Evolutionary conservation across 2,113 vertebrate species (phyloP).

Genomic region (Nothocercus nigrocapillus): DNA sequence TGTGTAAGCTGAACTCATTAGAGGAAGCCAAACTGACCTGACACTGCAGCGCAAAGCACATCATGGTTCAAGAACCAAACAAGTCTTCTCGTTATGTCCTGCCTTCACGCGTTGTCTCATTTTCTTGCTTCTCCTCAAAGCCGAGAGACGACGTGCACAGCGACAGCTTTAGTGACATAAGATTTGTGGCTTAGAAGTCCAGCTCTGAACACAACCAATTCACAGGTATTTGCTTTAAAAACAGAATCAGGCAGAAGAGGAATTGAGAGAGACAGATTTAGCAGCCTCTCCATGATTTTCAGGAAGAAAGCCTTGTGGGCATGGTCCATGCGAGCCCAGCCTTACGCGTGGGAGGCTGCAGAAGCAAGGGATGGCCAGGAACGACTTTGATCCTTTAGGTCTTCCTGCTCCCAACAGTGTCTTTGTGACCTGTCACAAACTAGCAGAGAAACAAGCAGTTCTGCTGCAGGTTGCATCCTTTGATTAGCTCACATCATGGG

Average conservation of each 20-base stretch:
- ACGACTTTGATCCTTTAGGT: fast-evolving
- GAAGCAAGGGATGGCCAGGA: fast-evolving
- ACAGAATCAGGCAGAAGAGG: background rate
- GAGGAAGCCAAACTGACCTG: background rate
- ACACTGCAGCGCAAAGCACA: background rate
- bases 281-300: background rate
- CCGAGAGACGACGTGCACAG: fast-evolving
- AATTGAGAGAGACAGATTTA: background rate
- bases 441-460: background rate
- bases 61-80: background rate
- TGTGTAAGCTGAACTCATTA: background rate
- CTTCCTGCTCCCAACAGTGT: fast-evolving
- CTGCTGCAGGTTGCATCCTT: background rate
- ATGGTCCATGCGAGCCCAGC: background rate
- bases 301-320: background rate
- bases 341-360: background rate
- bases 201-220: background rate
- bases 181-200: fast-evolving
- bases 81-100: background rate
- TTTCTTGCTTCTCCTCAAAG: background rate
- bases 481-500: background rate
- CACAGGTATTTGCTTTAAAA: background rate
- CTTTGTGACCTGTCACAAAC: background rate
- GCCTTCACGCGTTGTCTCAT: background rate
- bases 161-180: background rate